Evolutionary conservation across 2,888 invertebrate species (phyloP), one percentile per base, ranked within the genome.

Genomic region (Sepioteuthis lessoniana): DNA sequence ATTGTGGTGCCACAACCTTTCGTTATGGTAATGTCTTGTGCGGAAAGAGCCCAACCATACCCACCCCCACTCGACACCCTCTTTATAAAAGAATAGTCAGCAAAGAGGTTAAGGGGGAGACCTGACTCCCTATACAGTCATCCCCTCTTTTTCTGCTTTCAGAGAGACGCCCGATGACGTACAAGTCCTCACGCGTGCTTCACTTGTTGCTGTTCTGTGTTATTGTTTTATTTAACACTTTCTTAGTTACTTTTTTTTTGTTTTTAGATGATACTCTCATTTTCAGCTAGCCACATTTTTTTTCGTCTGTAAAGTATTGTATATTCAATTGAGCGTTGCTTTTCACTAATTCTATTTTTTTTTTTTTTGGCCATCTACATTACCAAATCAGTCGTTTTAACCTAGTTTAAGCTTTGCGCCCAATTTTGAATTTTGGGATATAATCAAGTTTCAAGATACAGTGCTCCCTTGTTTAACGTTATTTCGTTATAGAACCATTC

Each of bases 1-100:
- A 76, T 76, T 35, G 76, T 35, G 76, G n/a, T 76, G 76, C 76
- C 76, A n/a, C n/a, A 76, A n/a, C 76, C n/a, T 76, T 76, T 76
- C 76, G 76, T 76, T 76, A n/a, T 76, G n/a, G n/a, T 76, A 76
- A 76, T 76, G 76, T 76, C 76, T 76, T 76, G 76, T 76, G 76
- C n/a, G 35, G 76, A 76, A 76, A 76, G 76, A 76, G 35, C n/a
- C n/a, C 35, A n/a, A n/a, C 13, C n/a, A 4, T 13, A 10, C 76
- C 13, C 10, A 8, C 31, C 76, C 76, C 13, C 25, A 76, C 76
- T 35, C 76, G 76, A 35, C 76, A 76, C 35, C n/a, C n/a, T 76
- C 76, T 76, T 76, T 76, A 76, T 13, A 76, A 76, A 76, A 76
- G 21, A 55, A 55, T 55, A 55, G 42, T 42, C 42, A 42, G 55